Conservation (phyloP, 2,797 vertebrate species). For the Gephyroberyx darwinii region DNA sequence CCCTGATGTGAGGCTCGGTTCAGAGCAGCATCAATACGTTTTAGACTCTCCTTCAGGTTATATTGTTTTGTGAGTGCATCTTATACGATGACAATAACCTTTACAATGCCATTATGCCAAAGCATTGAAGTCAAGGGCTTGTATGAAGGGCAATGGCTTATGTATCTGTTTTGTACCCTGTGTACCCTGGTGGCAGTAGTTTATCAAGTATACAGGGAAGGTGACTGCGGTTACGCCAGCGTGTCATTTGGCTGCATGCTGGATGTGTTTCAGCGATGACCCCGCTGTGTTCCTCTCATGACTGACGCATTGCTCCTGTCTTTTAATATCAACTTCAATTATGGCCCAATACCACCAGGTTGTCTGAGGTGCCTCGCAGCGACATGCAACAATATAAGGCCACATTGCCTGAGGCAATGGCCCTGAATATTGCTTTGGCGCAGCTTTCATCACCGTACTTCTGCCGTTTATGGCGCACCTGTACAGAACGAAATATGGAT, state of each 20-base stretch:
- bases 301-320: slow-evolving; percentile 64
- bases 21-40: slow-evolving; percentile 21
- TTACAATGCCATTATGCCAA: slow-evolving; percentile 46
- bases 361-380: slow-evolving; percentile 33
- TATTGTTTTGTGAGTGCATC: slow-evolving; percentile 44
- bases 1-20: slow-evolving; percentile 5
- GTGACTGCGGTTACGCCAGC: slow-evolving; percentile 78
- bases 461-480: slow-evolving; percentile 34
- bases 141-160: slow-evolving; percentile 81
- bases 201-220: slow-evolving; percentile 83
- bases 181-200: slow-evolving; percentile 77
- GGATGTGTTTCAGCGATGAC: slow-evolving; percentile 69
- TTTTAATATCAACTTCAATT: slow-evolving; percentile 74
- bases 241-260: slow-evolving; percentile 73
- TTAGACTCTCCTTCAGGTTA: slow-evolving; percentile 37
- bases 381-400: slow-evolving; percentile 48
- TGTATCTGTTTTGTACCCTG: slow-evolving; percentile 72
- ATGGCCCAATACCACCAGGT: slow-evolving; percentile 34
- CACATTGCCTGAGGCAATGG: slow-evolving; percentile 39
- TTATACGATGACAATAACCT: slow-evolving; percentile 40
- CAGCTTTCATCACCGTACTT: slow-evolving; percentile 27
- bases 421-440: slow-evolving; percentile 50
- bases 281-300: slow-evolving; percentile 72
- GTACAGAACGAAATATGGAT: slow-evolving; percentile 21
- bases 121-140: slow-evolving; percentile 47